These are phyloP conservation scores for Euzophera pinguis DNA, from an alignment of 2,888 invertebrate species.

Conservation along the genomic window DNA sequence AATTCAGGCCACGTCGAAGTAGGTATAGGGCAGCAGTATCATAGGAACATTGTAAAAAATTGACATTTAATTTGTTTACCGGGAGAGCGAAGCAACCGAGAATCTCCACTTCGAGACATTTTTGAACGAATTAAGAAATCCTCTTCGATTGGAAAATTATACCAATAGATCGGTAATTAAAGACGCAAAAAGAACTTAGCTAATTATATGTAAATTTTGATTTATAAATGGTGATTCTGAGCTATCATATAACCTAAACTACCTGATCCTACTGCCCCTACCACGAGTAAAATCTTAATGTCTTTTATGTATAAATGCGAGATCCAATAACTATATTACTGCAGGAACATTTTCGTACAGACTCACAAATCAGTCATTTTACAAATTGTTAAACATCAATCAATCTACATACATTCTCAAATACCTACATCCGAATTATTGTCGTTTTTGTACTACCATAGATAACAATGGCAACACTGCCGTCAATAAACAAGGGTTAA, in stretches of 20 bases:
- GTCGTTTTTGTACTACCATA: slow-evolving; percentile 64
- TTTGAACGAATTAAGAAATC: too few species aligned
- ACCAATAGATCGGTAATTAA: too few species aligned
- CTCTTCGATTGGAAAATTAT: too few species aligned
- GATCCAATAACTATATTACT: slow-evolving; percentile 29
- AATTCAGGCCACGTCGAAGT: not conserved
- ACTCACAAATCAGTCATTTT: slow-evolving; percentile 12
- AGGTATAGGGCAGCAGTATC: not conserved
- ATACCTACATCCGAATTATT: slow-evolving; percentile 52
- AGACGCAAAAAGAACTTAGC: too few species aligned
- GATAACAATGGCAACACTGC: slow-evolving; percentile 39
- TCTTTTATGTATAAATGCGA: slow-evolving; percentile 32
- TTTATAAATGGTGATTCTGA: too few species aligned
- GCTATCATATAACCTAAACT: too few species aligned
- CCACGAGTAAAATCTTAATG: slow-evolving; percentile 25
- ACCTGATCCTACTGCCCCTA: not conserved
- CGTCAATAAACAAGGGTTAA: too few species aligned
- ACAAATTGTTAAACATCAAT: slow-evolving; percentile 1
- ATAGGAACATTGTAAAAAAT: not conserved
- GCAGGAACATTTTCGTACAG: slow-evolving; percentile 21
- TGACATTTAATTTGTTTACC: too few species aligned
- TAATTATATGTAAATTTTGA: too few species aligned
- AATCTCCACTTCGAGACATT: too few species aligned
- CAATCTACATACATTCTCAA: slow-evolving; percentile 22
- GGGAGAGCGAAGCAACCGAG: too few species aligned